A percentile compares a stretch with the other conserved stretches of the same genome.
These are phyloP conservation scores for Drosophila niveifrons DNA, from an alignment of 2,888 invertebrate genomes.

Conservation along the genomic window DNA sequence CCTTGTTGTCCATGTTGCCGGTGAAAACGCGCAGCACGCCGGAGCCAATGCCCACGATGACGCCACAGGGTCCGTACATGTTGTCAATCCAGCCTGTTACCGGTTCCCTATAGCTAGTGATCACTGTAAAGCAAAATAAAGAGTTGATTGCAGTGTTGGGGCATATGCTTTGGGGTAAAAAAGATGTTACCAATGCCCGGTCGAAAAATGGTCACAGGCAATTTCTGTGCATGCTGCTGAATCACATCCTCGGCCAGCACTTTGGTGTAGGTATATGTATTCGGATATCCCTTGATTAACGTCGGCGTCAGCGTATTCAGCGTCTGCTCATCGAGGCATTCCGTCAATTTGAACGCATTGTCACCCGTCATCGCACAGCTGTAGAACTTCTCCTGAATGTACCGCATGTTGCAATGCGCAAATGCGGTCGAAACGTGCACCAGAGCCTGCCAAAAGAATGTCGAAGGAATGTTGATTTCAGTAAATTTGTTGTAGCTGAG, in stretches of 20 bases:
- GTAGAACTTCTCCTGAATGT: slow-evolving; percentile 86
- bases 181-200: slow-evolving; percentile 88
- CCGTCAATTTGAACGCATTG: slow-evolving; percentile 84
- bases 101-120: slow-evolving; percentile 87
- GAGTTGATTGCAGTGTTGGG: not conserved
- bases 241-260: slow-evolving; percentile 90
- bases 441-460: slow-evolving; percentile 81
- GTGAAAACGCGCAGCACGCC: slow-evolving; percentile 87
- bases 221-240: slow-evolving; percentile 86
- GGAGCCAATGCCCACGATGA: slow-evolving; percentile 87
- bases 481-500: no score
- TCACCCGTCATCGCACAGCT: slow-evolving; percentile 82
- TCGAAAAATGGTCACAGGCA: slow-evolving; percentile 89
- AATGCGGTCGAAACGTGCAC: slow-evolving; percentile 91
- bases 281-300: slow-evolving; percentile 86
- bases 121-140: slow-evolving; percentile 83
- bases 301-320: slow-evolving; percentile 83
- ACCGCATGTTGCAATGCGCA: slow-evolving; percentile 87
- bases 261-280: slow-evolving; percentile 91
- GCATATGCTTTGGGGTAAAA: not conserved
- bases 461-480: not conserved
- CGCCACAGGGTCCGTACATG: slow-evolving; percentile 88
- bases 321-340: slow-evolving; percentile 85
- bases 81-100: slow-evolving; percentile 90
- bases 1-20: slow-evolving; percentile 83